phyloP scores from a whole-genome alignment of 37 sponge, comb jelly and placozoan genomes.

The Amphimedon queenslandica region DNA sequence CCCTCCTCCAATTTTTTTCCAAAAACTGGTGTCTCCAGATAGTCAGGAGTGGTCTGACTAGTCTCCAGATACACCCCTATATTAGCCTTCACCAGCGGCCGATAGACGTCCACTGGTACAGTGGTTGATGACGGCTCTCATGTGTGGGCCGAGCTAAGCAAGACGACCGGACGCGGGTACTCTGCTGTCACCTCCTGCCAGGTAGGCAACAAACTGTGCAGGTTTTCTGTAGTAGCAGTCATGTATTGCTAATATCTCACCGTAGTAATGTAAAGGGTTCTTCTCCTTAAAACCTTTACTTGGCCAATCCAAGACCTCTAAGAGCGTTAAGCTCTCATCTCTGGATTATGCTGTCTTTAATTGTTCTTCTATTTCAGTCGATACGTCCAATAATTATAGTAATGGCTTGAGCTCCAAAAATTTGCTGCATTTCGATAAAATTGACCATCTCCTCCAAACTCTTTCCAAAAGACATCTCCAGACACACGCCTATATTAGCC shows the following conservation, averaged over 20 bases:
- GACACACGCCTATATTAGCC: conserved; percentile 18
- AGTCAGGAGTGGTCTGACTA: too few species aligned
- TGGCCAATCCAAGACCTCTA: too few species aligned
- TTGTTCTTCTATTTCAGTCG: too few species aligned
- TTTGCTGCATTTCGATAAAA: conserved; percentile 25
- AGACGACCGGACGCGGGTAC: neutral
- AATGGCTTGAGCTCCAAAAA: conserved; percentile 28
- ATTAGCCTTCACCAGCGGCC: too few species aligned
- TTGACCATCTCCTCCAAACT: neutral
- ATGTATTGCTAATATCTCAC: too few species aligned
- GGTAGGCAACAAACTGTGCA: neutral
- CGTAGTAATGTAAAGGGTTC: too few species aligned
- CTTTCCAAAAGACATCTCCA: conserved; percentile 3
- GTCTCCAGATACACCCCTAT: conserved; percentile 32
- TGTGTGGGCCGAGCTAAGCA: neutral
- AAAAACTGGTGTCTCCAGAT: conserved; percentile 5
- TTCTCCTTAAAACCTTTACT: too few species aligned
- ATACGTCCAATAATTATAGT: too few species aligned
- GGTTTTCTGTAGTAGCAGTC: too few species aligned
- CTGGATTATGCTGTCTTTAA: too few species aligned
- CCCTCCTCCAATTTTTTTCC: neutral
- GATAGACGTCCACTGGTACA: neutral
- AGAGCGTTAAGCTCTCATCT: too few species aligned
- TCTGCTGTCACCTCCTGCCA: neutral
- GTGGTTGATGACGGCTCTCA: neutral